These are phyloP conservation scores for Drosophila takahashii DNA, from an alignment of 1,140 invertebrate species.

Conservation along the genomic window DNA sequence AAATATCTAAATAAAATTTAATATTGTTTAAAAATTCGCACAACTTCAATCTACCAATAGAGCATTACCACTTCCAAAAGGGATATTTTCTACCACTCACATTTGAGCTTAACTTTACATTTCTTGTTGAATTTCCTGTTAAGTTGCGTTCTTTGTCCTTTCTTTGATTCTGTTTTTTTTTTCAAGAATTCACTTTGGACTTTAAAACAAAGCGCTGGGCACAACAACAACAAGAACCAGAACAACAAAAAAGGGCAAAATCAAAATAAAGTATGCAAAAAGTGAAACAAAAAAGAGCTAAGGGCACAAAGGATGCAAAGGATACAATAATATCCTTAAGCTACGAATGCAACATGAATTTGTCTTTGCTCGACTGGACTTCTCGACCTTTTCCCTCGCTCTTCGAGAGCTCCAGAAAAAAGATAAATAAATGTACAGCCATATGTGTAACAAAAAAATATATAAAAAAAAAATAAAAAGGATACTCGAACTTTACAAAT, in stretches of 20 bases:
- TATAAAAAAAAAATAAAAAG: slow-evolving; percentile 48
- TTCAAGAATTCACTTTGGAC: slow-evolving; percentile 39
- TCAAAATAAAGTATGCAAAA: slow-evolving; percentile 73
- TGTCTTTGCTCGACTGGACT: slow-evolving; percentile 66
- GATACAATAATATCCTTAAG: slow-evolving; percentile 81
- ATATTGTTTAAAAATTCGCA: background rate
- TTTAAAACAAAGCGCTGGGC: slow-evolving; percentile 63
- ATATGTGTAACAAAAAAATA: slow-evolving; percentile 26
- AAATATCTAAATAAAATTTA: background rate
- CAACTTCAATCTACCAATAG: background rate
- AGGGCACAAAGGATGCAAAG: slow-evolving; percentile 70
- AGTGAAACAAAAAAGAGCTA: slow-evolving; percentile 62
- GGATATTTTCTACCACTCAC: background rate
- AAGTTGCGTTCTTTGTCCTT: slow-evolving; percentile 26
- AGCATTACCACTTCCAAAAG: background rate
- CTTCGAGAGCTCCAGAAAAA: slow-evolving; percentile 54
- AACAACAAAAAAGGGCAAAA: slow-evolving; percentile 7
- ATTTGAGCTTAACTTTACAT: slow-evolving; percentile 32
- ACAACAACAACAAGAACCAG: slow-evolving; percentile 17
- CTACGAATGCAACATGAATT: slow-evolving; percentile 82
- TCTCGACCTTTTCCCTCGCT: slow-evolving; percentile 42
- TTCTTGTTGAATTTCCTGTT: slow-evolving; percentile 55
- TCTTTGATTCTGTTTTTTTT: slow-evolving; percentile 27
- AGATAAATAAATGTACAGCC: slow-evolving; percentile 32
- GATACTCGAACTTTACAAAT: slow-evolving; percentile 82